phyloP scores from a whole-genome alignment of 2,888 invertebrate genomes.

The Pardosa pseudoannulata region DNA sequence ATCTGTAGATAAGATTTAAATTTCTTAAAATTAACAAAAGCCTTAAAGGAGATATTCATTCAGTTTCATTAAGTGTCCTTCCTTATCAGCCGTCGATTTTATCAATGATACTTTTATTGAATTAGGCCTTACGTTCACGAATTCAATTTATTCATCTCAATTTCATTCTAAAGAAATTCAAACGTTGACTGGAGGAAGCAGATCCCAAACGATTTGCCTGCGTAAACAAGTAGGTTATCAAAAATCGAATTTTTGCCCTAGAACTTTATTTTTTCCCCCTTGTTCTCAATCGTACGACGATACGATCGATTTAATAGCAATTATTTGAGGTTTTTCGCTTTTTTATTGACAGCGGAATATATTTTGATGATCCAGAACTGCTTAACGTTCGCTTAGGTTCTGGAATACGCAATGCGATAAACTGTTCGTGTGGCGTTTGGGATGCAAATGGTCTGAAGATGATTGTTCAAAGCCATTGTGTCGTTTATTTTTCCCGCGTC shows the following conservation, averaged over 20 bases:
- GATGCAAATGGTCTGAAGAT: too few relatives aligned
- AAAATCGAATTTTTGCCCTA: conserved; percentile 23
- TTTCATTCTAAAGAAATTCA: background rate
- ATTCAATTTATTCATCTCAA: background rate
- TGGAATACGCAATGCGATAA: background rate
- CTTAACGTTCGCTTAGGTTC: background rate
- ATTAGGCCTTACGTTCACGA: background rate
- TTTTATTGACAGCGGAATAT: background rate
- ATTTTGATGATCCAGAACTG: background rate
- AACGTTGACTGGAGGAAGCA: background rate
- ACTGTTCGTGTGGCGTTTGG: too few relatives aligned
- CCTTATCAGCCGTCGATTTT: background rate
- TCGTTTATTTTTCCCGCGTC: too few relatives aligned
- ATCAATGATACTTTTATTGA: background rate
- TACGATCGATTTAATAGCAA: background rate
- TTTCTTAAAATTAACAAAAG: too few relatives aligned
- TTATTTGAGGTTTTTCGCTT: background rate
- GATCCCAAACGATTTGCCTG: conserved; percentile 18
- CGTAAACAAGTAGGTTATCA: conserved; percentile 46
- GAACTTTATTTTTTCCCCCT: conserved; percentile 13
- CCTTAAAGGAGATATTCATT: too few relatives aligned
- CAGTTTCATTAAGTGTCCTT: too few relatives aligned
- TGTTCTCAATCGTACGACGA: background rate
- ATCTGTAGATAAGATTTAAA: too few relatives aligned
- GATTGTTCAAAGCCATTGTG: too few relatives aligned